These are phyloP conservation scores for Etheostoma nigrum DNA, from an alignment of 2,797 vertebrate genomes.

Conservation along the genomic window DNA sequence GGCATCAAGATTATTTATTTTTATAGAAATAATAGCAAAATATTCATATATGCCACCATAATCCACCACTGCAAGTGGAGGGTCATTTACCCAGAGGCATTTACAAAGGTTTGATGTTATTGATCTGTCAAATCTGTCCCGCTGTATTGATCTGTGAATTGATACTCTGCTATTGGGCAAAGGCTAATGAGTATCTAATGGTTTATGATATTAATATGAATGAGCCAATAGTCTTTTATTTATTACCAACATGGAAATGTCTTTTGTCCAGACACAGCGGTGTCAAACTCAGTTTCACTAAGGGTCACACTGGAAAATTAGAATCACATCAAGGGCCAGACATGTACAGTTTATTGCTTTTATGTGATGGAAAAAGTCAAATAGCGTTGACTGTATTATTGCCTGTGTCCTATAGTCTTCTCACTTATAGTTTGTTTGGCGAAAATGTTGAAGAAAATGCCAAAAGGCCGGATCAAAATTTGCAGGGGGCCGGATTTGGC, in stretches of 20 bases:
- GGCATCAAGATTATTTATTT: neutral
- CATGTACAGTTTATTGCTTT: too few relatives aligned
- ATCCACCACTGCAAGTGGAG: neutral
- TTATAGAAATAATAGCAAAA: slow-evolving; percentile 16
- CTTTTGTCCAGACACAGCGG: neutral
- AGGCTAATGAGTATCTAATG: slow-evolving; percentile 26
- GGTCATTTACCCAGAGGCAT: slow-evolving; percentile 13
- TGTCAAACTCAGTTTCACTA: too few relatives aligned
- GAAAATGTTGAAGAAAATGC: too few relatives aligned
- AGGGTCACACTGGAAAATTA: too few relatives aligned
- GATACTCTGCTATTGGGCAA: slow-evolving; percentile 10
- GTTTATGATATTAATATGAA: slow-evolving; percentile 35
- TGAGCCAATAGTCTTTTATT: slow-evolving; percentile 29
- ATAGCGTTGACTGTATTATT: too few relatives aligned
- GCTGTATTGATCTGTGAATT: slow-evolving; percentile 27
- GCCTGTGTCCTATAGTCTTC: too few relatives aligned
- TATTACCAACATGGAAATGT: neutral
- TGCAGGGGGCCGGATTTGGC: too few relatives aligned
- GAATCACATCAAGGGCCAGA: too few relatives aligned
- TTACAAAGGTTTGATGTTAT: slow-evolving; percentile 51
- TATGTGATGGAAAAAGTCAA: too few relatives aligned
- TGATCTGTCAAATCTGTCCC: slow-evolving; percentile 49
- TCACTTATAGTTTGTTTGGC: too few relatives aligned
- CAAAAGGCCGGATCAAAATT: too few relatives aligned
- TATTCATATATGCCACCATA: slow-evolving; percentile 14